phyloP scores from a whole-genome alignment of 2,113 vertebrate species.

The Perognathus longimembris region DNA sequence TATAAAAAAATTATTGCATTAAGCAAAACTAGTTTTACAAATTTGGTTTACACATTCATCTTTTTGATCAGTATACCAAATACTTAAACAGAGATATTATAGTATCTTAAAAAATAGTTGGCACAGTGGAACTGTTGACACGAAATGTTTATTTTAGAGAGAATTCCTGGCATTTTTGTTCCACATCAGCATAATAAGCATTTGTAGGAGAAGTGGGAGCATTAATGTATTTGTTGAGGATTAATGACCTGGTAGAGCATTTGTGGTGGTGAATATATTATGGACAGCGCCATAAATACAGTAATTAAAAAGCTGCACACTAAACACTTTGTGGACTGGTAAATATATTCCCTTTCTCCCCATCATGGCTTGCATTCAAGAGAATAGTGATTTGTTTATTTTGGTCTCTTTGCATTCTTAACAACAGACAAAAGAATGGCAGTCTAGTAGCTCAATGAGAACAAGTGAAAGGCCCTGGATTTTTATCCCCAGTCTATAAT shows the following conservation, averaged over 20 bases:
- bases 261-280: constrained; percentile 61
- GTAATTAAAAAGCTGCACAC: constrained; percentile 70
- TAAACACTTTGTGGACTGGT: constrained; percentile 43
- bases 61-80: constrained; percentile 31
- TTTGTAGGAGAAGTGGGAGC: constrained; percentile 37
- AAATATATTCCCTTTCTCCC: neutral
- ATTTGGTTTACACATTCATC: constrained; percentile 33
- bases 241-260: constrained; percentile 44
- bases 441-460: neutral
- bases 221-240: constrained; percentile 49
- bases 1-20: neutral
- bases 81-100: neutral
- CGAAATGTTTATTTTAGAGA: constrained; percentile 63
- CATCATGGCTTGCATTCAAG: neutral
- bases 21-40: neutral
- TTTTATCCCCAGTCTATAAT: too few species aligned
- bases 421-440: neutral
- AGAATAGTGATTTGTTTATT: neutral
- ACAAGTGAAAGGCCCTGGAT: neutral
- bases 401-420: constrained; percentile 5
- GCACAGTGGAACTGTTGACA: constrained; percentile 31
- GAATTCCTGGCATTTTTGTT: constrained; percentile 69
- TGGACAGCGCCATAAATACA: constrained; percentile 22
- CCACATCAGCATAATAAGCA: constrained; percentile 48
- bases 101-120: constrained; percentile 20